Conservation (phyloP, 2,888 invertebrate species). For the Epinotia ramella region DNA sequence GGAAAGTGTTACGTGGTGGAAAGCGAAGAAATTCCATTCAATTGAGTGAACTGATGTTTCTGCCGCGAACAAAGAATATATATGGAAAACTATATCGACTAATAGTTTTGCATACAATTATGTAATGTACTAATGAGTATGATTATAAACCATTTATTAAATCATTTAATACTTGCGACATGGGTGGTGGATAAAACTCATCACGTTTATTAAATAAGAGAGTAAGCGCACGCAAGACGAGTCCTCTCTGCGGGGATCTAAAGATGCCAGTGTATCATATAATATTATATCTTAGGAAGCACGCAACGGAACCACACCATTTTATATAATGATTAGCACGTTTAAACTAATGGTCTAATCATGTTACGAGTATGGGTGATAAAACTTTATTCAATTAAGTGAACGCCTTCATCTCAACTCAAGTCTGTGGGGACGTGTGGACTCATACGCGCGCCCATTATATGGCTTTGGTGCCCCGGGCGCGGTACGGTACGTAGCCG, state of each 20-base stretch:
- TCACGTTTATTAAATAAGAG: neutral
- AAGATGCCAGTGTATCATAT: neutral
- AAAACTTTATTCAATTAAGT: slow-evolving; percentile 57
- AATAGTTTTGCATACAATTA: neutral
- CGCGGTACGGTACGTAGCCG: slow-evolving; percentile 47
- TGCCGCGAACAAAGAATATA: neutral
- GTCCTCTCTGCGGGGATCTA: neutral
- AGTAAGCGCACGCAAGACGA: neutral
- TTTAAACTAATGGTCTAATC: slow-evolving; percentile 34
- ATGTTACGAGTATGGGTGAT: slow-evolving; percentile 45
- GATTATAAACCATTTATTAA: too few relatives aligned
- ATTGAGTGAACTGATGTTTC: neutral
- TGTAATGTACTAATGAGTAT: neutral
- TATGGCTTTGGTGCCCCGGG: slow-evolving; percentile 52
- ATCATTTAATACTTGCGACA: neutral
- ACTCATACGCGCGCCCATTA: slow-evolving; percentile 54
- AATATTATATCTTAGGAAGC: neutral
- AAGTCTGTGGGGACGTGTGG: slow-evolving; percentile 50
- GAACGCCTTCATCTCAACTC: slow-evolving; percentile 53
- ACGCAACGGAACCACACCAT: slow-evolving; percentile 11
- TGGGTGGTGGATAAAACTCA: neutral
- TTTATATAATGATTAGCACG: slow-evolving; percentile 20
- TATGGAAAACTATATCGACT: neutral
- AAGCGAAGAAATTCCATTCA: slow-evolving; percentile 10
- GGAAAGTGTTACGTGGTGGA: slow-evolving; percentile 27